Base-by-base conservation (phyloP, 2,888 invertebrate genomes). In the Andrena hattorfiana region DNA sequence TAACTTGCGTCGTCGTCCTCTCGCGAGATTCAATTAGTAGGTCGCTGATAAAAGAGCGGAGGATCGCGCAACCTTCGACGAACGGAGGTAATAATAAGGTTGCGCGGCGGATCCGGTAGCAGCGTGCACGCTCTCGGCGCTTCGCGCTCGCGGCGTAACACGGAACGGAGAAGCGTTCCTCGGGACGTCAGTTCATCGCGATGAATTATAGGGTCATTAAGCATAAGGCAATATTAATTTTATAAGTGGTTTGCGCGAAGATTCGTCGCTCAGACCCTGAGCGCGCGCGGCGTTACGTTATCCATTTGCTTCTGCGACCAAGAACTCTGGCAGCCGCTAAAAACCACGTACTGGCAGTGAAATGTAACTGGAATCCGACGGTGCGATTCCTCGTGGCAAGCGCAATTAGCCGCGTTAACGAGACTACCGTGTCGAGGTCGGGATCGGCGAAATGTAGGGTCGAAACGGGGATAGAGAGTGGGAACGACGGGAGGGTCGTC, bases 41-140 rank as follows among this genome's bases (percentile, higher is more conserved):
- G 78, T 66, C 73, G 68, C 13, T 51, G 72, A 28, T 32, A 63
- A 66, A 70, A 83, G 76, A 81, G 63, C 67, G 72, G 67, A 67
- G 83, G 59, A 85, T 85, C 74, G 85, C 51, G 75, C 74, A 83
- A 73, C 80, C 85, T 86, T 86, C 86, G 81, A 42, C 78, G 81
- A 78, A 81, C 83, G 71, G 68, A 86, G 86, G 77, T 84, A 85
- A 85, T 86, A 77, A 79, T 84, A 86, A 79, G 83, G 81, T 83
- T 75, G 80, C 54, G 73, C 63, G 60, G 67, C 51, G 77, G 75
- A 81, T 83, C 80, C 83, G 83, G 67, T 77, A 79, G 81, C 67
- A 54, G 68, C 49, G 70, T 56, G 68, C 70, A 79, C 76, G 5
- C 8, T 54, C 60, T 51, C 51, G 26, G 28, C 30, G 66, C 26